A percentile compares a stretch with the other conserved stretches of the same genome.
phyloP scores from a whole-genome alignment of 2,113 vertebrate species.

The Lagenorhynchus albirostris region DNA sequence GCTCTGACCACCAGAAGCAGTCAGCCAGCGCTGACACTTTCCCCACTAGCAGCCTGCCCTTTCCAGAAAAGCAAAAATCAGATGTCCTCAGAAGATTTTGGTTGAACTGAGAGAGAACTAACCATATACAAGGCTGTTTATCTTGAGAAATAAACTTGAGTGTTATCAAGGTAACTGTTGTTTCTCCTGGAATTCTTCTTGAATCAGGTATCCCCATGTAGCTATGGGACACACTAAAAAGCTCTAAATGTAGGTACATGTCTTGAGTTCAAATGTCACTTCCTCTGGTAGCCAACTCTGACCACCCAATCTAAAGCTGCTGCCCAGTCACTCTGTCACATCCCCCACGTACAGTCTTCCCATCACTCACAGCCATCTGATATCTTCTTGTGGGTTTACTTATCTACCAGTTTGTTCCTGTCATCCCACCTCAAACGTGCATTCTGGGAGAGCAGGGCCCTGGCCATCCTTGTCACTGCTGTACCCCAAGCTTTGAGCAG shows the following conservation, averaged over 20 bases:
- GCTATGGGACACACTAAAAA: neutral
- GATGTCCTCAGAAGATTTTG: neutral
- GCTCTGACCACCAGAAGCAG: neutral
- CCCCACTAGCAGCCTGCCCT: neutral
- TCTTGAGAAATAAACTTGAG: neutral
- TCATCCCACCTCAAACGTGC: neutral
- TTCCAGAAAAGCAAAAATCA: slow-evolving; percentile 3
- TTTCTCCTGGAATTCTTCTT: slow-evolving; percentile 34
- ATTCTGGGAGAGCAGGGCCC: neutral
- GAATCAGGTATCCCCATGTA: neutral
- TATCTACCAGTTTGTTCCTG: neutral
- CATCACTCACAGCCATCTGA: neutral
- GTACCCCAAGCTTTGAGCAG: neutral
- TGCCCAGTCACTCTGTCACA: neutral
- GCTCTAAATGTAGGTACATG: neutral
- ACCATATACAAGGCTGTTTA: neutral
- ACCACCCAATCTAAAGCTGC: neutral
- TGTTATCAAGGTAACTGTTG: neutral
- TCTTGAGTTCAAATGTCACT: neutral
- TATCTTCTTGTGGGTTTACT: neutral
- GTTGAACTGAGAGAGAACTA: neutral
- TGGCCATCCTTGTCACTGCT: neutral
- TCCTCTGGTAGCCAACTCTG: neutral
- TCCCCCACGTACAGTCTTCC: neutral
- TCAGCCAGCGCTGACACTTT: neutral